Base-by-base conservation (phyloP, 1,140 invertebrate genomes). In the Dendrolimus punctatus region DNA sequence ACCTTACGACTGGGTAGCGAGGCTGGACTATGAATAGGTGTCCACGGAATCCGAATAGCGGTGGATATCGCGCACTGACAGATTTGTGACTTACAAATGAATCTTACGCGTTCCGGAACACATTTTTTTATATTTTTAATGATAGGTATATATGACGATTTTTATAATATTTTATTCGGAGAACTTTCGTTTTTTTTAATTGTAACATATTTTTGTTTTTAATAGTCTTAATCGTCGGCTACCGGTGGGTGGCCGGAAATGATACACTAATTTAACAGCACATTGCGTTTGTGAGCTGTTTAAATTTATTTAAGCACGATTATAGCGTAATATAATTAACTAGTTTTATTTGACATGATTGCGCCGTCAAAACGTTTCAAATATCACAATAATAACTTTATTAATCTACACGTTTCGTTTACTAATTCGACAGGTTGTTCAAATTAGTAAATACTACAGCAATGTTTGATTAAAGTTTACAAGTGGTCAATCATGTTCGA, bases 31-130 rank as follows among this genome's bases (percentile, higher is more conserved):
- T 85, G 80, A 81, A 81, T 80, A 83, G 51, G 53, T 57, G 67
- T 58, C 51, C 59, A 61, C 51, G 50, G 53, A 56, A 49, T 54
- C 57, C 63, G 53, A 62, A 67, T 64, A 55, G 54, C 61, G 62
- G 69, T 69, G 65, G 73, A 67, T 63, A 66, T 63, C 55, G 52
- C 53, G 50, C 50, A 74, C 52, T 80, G 83, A 86, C 77, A 83
- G 80, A 81, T 83, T 84, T 86, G 83, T 86, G 80, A 75, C 67
- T 68, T 76, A 80, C 79, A 72, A 58, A 71, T 65, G 71, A 66
- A 76, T 70, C 58, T 58, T 68, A 73, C 71, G 59, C 56, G 58
- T 57, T 60, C 67, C 68, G 71, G 76, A 75, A 76, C 73, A 62
- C 64, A 65, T 68, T 69, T 71, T 74, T 66, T 63, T 58, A 66